Percentiles rank a stretch among this genome's conserved stretches.
Evolutionary conservation across 1,140 invertebrate species (phyloP).

Genomic region (Anagrus nilaparvatae): DNA sequence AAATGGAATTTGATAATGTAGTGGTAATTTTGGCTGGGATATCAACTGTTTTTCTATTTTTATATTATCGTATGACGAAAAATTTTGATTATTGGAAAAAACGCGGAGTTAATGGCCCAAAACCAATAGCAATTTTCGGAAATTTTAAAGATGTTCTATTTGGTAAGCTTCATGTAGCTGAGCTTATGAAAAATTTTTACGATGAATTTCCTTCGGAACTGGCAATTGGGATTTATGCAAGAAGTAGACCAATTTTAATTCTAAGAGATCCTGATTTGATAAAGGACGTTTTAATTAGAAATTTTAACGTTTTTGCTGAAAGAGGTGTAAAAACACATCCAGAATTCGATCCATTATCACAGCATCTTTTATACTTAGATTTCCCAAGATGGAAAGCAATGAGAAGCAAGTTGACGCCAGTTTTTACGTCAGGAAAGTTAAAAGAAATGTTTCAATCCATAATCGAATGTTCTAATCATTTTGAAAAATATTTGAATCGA

Average conservation of each 20-base stretch:
- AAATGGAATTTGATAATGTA: conserved; percentile 96
- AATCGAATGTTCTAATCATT: not conserved
- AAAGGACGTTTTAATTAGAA: conserved; percentile 30
- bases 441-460: conserved; percentile 1
- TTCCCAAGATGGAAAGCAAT: not conserved
- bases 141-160: conserved; percentile 17
- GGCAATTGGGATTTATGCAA: conserved; percentile 19
- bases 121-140: conserved; percentile 21
- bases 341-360: conserved; percentile 39
- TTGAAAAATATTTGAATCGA: conserved; percentile 1
- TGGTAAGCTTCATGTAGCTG: conserved; percentile 3
- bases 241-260: conserved; percentile 28
- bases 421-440: conserved; percentile 3
- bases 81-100: conserved; percentile 23
- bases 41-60: conserved; percentile 57
- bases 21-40: conserved; percentile 93
- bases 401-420: not conserved
- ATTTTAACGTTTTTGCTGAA: conserved; percentile 28
- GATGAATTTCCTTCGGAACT: conserved; percentile 18
- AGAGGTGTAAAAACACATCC: conserved; percentile 33
- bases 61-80: not conserved
- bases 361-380: conserved; percentile 30
- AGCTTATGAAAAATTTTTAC: conserved; percentile 17
- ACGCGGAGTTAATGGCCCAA: conserved; percentile 20
- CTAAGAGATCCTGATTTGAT: conserved; percentile 36